Base-by-base conservation (phyloP, 1,140 invertebrate genomes). In the Samia ricini region DNA sequence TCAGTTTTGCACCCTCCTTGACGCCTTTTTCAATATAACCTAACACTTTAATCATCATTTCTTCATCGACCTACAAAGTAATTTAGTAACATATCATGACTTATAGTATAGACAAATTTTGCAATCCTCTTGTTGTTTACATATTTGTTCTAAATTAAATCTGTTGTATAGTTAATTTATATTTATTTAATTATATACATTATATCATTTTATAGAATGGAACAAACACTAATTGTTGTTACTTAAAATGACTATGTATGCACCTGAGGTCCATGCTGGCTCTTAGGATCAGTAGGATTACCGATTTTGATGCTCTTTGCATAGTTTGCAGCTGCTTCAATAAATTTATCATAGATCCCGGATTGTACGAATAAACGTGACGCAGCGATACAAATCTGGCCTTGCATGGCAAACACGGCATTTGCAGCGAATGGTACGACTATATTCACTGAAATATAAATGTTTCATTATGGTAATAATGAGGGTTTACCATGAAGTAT, bases 311-410 rank as follows among this genome's bases (percentile, higher is more conserved):
- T 92, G 1, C 90, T 88, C 60, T 93, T 90, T 0, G 97, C 97
- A 63, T 94, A 83, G 60, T 93, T 93, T 0, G 91, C 92, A 0
- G 95, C 93, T 68, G 93, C 93, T 68, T 94, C 92, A 0, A 99
- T 95, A 85, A 99, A 99, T 69, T 95, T 92, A 61, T 98, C 96
- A 80, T 99, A 99, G 62, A 99, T 95, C 5, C 92, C 92, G 42
- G 95, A 94, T 64, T 99, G 96, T 0, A 99, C 97, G 77, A 95
- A 99, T 2, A 96, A 95, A 56, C 97, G 91, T 0, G 97, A 97
- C 19, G 96, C 97, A 59, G 98, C 97, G 77, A 96, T 95, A 77
- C 98, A 99, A 69, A 94, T 95, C 88, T 99, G 98, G 1, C 98
- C 98, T 76, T 97, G 95, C 81, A 98, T 97, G 56, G 92, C 91